A percentile compares a stretch with the other conserved stretches of the same genome.
Evolutionary conservation across 2,888 invertebrate species (phyloP).

Genomic region (Drosophila acutilabella): DNA sequence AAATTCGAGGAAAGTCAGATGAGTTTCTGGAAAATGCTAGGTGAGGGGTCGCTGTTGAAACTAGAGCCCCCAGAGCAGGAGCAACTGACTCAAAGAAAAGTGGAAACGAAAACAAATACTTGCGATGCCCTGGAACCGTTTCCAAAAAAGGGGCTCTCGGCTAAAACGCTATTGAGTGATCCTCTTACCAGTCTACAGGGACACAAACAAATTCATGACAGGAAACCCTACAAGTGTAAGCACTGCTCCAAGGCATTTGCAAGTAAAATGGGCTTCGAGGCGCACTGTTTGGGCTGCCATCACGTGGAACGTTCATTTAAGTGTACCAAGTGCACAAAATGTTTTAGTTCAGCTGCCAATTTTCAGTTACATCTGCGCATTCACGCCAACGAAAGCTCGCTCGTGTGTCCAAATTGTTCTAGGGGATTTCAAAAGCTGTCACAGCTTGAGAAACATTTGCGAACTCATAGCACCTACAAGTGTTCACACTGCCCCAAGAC

Average conservation of each 20-base stretch:
- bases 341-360: slow-evolving; percentile 4
- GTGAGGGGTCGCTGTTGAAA: neutral
- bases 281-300: neutral
- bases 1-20: slow-evolving; percentile 46
- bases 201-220: slow-evolving; percentile 5
- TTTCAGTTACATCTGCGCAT: slow-evolving; percentile 16
- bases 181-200: neutral
- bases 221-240: slow-evolving; percentile 3
- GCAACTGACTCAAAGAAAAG: no score
- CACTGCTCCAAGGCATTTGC: slow-evolving; percentile 1
- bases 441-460: slow-evolving; percentile 8
- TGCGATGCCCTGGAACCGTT: neutral
- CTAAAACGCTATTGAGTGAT: neutral
- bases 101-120: no score
- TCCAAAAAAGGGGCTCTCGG: neutral
- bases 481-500: slow-evolving; percentile 18
- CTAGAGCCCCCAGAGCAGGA: slow-evolving; percentile 8
- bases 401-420: slow-evolving; percentile 12
- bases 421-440: neutral
- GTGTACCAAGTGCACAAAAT: slow-evolving; percentile 8
- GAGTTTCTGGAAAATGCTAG: slow-evolving; percentile 5
- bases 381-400: neutral
- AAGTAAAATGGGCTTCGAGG: neutral
- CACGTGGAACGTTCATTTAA: neutral
- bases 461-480: neutral